A percentile compares a stretch with the other conserved stretches of the same genome.
Evolutionary conservation across 1,140 invertebrate species (phyloP).

Genomic region (Dinoponera quadriceps): DNA sequence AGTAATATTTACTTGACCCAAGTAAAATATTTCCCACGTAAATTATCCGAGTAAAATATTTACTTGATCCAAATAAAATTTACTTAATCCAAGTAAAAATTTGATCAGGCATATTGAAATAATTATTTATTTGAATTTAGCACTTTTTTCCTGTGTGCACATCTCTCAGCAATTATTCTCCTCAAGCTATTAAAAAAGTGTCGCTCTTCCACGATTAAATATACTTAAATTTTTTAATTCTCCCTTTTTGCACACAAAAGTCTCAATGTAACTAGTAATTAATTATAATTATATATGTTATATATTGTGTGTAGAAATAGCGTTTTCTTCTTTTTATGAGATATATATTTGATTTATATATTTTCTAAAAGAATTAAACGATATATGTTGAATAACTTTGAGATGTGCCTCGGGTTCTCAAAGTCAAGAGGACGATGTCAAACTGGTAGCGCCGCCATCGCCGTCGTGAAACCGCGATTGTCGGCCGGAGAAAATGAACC

Average conservation of each 20-base stretch:
- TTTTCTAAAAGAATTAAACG: constrained; percentile 7
- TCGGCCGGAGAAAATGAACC: constrained; percentile 41
- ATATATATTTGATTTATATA: not conserved
- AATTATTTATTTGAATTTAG: no score
- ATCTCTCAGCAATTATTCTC: no score
- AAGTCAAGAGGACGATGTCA: not conserved
- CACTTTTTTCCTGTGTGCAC: no score
- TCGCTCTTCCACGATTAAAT: no score
- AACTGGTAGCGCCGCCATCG: constrained; percentile 30
- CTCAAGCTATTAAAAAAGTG: no score
- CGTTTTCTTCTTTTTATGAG: not conserved
- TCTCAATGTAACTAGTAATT: not conserved
- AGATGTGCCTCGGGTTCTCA: not conserved
- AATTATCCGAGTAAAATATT: no score
- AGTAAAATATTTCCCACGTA: no score
- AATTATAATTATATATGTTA: constrained; percentile 22
- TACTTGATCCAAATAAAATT: no score
- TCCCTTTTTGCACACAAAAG: not conserved
- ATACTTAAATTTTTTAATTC: not conserved
- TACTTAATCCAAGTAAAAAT: no score
- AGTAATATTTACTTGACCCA: no score
- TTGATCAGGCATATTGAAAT: no score
- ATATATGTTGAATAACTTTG: constrained; percentile 1
- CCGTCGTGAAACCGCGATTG: constrained; percentile 23
- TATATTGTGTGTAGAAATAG: not conserved